Percentiles rank a stretch among this genome's conserved stretches.
phyloP scores from a whole-genome alignment of 2,797 vertebrate species.

The Pseudomugil gertrudae region DNA sequence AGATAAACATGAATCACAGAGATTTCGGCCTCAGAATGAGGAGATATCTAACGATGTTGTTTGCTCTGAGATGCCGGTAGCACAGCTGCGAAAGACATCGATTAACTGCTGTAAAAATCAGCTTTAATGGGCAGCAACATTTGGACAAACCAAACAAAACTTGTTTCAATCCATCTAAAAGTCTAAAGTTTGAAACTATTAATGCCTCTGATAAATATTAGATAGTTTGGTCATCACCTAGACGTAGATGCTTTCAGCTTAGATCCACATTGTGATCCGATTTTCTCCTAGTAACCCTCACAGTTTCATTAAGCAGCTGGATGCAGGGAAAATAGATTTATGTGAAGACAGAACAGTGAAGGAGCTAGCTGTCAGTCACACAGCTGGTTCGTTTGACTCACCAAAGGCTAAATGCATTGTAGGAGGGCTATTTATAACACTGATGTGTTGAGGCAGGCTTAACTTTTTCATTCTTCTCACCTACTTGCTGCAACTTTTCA shows the following conservation, averaged over 20 bases:
- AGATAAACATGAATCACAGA: neutral
- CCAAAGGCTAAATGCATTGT: neutral
- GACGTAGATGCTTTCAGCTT: no score
- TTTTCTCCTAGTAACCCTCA: neutral
- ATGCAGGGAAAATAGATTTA: neutral
- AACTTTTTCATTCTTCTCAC: neutral
- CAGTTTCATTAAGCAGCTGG: neutral
- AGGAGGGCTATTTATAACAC: neutral
- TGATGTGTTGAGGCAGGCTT: neutral
- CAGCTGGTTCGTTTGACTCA: neutral
- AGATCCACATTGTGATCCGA: no score
- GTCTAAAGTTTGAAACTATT: no score
- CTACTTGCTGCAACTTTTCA: neutral
- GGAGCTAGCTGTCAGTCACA: neutral
- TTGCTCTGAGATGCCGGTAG: neutral
- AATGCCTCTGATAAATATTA: neutral
- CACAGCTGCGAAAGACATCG: neutral
- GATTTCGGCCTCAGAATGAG: neutral
- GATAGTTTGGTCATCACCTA: neutral
- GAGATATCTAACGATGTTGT: neutral
- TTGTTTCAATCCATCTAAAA: no score
- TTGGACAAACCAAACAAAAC: neutral
- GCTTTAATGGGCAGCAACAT: neutral
- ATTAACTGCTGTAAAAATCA: neutral
- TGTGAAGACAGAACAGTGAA: neutral